phyloP scores from a whole-genome alignment of 1,140 invertebrate species.

The Asbolus verrucosus region DNA sequence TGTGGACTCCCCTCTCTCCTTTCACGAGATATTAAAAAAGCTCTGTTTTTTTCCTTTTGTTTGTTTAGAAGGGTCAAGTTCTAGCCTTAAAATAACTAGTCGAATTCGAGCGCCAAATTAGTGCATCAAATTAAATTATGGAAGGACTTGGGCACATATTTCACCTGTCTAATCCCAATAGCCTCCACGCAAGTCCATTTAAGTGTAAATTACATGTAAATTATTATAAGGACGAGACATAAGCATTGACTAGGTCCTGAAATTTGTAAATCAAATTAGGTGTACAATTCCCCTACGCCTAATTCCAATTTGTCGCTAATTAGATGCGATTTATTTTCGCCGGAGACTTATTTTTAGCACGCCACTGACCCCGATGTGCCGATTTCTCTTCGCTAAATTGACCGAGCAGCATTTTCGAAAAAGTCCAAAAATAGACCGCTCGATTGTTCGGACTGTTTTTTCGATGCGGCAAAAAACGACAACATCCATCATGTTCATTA shows the following conservation, averaged over 20 bases:
- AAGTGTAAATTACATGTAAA: constrained; percentile 23
- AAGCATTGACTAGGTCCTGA: neutral
- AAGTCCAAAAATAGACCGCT: no score
- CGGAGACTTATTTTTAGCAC: no score
- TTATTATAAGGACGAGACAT: constrained; percentile 22
- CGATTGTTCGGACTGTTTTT: no score
- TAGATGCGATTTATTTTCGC: no score
- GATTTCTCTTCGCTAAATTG: no score
- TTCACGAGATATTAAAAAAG: no score
- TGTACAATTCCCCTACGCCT: neutral
- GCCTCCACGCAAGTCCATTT: constrained; percentile 2
- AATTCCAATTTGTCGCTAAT: no score
- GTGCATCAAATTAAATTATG: constrained; percentile 26
- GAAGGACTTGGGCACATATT: constrained; percentile 5
- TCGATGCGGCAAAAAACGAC: neutral
- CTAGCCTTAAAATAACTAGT: neutral
- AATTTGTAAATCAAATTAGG: constrained; percentile 11
- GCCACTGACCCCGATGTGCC: no score
- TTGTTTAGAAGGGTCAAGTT: neutral
- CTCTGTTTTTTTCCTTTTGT: no score
- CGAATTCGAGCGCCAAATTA: neutral
- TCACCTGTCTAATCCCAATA: neutral
- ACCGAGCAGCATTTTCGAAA: no score
- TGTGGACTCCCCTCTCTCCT: neutral
- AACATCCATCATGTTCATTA: constrained; percentile 10